Evolutionary conservation across 2,888 invertebrate species (phyloP).

Genomic region (Xanthia icteritia): DNA sequence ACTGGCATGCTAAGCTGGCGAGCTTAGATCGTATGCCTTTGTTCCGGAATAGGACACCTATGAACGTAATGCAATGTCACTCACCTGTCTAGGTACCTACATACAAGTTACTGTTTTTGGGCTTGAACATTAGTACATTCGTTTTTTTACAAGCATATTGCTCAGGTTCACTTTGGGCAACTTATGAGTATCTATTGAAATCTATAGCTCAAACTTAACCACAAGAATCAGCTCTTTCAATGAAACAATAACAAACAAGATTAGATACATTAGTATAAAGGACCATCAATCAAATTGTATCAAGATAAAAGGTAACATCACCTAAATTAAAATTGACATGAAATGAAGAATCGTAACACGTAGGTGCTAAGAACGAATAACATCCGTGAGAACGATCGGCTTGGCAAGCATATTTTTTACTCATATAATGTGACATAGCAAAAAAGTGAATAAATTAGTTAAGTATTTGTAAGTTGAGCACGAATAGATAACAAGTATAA

Average conservation of each 20-base stretch:
- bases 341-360: slow-evolving; percentile 12
- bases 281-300: slow-evolving; percentile 8
- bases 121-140: background rate
- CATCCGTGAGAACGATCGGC: slow-evolving; percentile 37
- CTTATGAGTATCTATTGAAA: background rate
- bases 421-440: background rate
- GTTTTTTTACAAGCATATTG: background rate
- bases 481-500: too few relatives aligned
- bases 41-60: slow-evolving; percentile 1
- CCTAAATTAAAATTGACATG: slow-evolving; percentile 4
- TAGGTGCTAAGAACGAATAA: slow-evolving; percentile 18
- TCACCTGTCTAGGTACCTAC: too few relatives aligned
- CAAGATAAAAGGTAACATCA: slow-evolving; percentile 13
- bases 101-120: background rate
- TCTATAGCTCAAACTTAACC: background rate
- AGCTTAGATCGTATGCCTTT: background rate
- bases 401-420: slow-evolving; percentile 15
- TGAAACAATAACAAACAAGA: background rate
- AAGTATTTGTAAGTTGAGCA: background rate
- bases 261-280: background rate
- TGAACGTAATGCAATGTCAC: background rate
- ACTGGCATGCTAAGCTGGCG: slow-evolving; percentile 2
- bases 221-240: background rate
- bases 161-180: too few relatives aligned
- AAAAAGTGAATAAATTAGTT: slow-evolving; percentile 1